A percentile compares a stretch with the other conserved stretches of the same genome.
phyloP scores from a whole-genome alignment of 2,888 invertebrate genomes.

The Dexiosoma caninum region DNA sequence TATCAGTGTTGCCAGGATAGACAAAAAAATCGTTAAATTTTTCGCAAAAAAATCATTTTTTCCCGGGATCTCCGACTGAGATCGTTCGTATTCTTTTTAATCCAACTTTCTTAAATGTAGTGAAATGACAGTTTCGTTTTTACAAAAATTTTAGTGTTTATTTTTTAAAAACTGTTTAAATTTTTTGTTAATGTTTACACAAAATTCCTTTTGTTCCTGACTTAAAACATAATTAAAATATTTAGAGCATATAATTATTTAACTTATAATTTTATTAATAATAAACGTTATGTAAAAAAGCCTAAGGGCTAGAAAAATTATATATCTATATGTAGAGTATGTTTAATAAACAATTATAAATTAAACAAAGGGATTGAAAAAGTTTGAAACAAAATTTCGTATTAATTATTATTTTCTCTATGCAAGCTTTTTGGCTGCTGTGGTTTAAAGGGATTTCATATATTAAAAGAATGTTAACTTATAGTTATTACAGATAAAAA shows the following conservation, averaged over 20 bases:
- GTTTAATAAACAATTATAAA: neutral
- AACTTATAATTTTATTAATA: conserved; percentile 47
- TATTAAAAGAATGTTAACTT: conserved; percentile 1
- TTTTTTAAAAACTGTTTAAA: no score
- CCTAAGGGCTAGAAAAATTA: conserved; percentile 12
- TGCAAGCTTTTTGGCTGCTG: neutral
- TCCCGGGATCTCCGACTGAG: no score
- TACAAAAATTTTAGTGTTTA: neutral
- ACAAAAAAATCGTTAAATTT: no score
- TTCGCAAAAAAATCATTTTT: no score
- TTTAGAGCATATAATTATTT: conserved; percentile 30
- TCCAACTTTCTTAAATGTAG: no score
- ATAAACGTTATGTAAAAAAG: conserved; percentile 24
- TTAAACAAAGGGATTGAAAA: conserved; percentile 2
- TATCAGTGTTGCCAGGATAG: no score
- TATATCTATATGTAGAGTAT: neutral
- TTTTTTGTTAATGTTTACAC: no score
- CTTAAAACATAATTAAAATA: conserved; percentile 38
- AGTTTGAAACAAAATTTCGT: conserved; percentile 7
- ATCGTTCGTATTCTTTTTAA: no score
- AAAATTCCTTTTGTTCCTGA: neutral
- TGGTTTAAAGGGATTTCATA: conserved; percentile 22
- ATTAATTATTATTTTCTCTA: neutral
- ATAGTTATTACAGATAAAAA: conserved; percentile 1
- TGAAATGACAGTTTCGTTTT: no score